phyloP scores from a whole-genome alignment of 1,140 invertebrate genomes.

The Lepidurus couesii region DNA sequence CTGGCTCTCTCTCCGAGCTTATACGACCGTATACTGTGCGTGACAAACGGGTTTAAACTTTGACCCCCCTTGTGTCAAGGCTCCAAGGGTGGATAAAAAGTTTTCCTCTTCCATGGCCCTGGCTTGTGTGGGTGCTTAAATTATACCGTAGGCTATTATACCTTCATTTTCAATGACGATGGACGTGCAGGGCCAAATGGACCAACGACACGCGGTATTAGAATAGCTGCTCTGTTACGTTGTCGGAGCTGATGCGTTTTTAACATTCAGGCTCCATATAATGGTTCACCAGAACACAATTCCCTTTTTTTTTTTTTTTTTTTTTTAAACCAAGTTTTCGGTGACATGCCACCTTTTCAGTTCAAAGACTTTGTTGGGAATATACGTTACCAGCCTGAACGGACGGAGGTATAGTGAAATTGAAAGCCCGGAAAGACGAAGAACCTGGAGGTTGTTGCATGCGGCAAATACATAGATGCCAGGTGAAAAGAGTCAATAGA shows the following conservation, averaged over 20 bases:
- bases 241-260: neutral
- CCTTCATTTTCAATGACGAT: conserved; percentile 19
- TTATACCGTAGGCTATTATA: conserved; percentile 16
- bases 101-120: neutral
- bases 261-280: neutral
- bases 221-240: neutral
- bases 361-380: neutral
- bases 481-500: neutral
- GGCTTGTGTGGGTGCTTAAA: neutral
- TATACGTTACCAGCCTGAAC: too few relatives aligned
- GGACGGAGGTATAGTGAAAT: too few relatives aligned
- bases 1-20: too few relatives aligned
- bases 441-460: neutral
- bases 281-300: neutral
- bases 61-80: neutral
- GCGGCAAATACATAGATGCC: neutral
- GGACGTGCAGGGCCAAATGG: neutral
- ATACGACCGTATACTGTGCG: neutral
- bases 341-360: conserved; percentile 1
- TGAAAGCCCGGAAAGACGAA: neutral
- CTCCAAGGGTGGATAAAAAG: neutral
- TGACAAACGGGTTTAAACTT: conserved; percentile 22
- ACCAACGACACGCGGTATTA: conserved; percentile 1
- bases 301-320: neutral
- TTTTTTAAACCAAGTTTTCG: neutral